phyloP scores from a whole-genome alignment of 2,113 vertebrate genomes.

The human region DNA sequence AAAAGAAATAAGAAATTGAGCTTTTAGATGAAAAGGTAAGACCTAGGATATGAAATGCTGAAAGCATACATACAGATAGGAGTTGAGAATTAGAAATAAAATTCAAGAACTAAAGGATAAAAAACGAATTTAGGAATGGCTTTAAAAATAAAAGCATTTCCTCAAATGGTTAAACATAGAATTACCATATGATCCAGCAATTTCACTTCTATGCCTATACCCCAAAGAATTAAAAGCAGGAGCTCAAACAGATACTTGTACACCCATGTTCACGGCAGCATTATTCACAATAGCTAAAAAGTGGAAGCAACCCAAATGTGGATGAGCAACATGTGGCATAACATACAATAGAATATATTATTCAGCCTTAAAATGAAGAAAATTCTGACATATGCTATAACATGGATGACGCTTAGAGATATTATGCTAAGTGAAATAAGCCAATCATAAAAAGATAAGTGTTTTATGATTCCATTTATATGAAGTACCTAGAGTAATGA shows the following conservation, averaged over 20 bases:
- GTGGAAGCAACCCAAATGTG: background rate
- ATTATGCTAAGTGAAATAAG: background rate
- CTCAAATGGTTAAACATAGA: background rate
- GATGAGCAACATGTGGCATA: background rate
- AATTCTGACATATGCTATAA: background rate
- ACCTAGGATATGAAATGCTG: background rate
- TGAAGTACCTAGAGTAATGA: background rate
- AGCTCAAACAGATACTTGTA: background rate
- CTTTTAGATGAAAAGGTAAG: constrained; percentile 10
- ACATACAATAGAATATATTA: background rate
- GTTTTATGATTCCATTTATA: background rate
- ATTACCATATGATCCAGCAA: background rate
- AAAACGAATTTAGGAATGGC: background rate
- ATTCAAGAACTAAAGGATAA: background rate
- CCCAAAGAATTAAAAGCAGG: background rate
- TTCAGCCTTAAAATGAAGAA: background rate
- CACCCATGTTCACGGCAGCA: background rate
- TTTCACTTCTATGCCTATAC: background rate
- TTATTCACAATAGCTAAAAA: background rate
- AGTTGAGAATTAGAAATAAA: background rate
- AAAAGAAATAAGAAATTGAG: background rate
- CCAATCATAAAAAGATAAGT: background rate
- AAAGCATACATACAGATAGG: background rate
- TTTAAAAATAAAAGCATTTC: background rate
- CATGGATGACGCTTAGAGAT: background rate